Evolutionary conservation across 2,888 invertebrate genomes (phyloP).

Genomic region (Thereva unica): DNA sequence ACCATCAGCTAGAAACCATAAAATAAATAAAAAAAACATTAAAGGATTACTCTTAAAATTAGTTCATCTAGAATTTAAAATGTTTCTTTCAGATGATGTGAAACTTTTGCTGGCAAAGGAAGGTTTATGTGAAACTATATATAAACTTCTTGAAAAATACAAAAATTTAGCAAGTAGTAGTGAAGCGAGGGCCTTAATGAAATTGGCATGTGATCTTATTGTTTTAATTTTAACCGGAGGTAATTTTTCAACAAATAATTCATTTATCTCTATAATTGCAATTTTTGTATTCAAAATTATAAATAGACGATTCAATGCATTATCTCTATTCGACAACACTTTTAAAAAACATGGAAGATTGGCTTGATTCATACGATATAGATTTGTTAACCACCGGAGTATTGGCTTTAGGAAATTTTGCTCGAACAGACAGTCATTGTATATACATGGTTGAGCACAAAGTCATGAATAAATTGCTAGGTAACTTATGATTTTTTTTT

Average conservation of each 20-base stretch:
- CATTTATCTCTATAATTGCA: neutral
- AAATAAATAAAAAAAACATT: neutral
- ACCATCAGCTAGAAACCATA: too few relatives aligned
- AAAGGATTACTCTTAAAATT: neutral
- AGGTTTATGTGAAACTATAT: constrained; percentile 75
- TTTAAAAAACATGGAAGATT: constrained; percentile 70
- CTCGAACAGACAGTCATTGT: constrained; percentile 83
- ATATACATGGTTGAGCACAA: constrained; percentile 79
- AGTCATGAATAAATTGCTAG: constrained; percentile 72
- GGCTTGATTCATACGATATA: constrained; percentile 75
- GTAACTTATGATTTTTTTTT: constrained; percentile 50
- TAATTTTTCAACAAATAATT: constrained; percentile 53
- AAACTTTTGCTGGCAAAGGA: constrained; percentile 76
- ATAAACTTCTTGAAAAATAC: constrained; percentile 73
- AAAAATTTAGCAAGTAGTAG: constrained; percentile 68
- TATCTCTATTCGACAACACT: constrained; percentile 75
- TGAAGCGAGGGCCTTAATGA: constrained; percentile 68
- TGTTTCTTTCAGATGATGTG: constrained; percentile 68
- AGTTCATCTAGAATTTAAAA: neutral
- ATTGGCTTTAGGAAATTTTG: constrained; percentile 87
- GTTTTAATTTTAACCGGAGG: constrained; percentile 85
- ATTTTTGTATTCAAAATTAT: constrained; percentile 32
- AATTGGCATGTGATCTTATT: constrained; percentile 83
- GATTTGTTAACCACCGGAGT: constrained; percentile 82
- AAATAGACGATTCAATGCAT: constrained; percentile 83